Evolutionary conservation across 2,113 vertebrate genomes (phyloP), one percentile per base, ranked within the genome.

Genomic region (Nicator chloris): DNA sequence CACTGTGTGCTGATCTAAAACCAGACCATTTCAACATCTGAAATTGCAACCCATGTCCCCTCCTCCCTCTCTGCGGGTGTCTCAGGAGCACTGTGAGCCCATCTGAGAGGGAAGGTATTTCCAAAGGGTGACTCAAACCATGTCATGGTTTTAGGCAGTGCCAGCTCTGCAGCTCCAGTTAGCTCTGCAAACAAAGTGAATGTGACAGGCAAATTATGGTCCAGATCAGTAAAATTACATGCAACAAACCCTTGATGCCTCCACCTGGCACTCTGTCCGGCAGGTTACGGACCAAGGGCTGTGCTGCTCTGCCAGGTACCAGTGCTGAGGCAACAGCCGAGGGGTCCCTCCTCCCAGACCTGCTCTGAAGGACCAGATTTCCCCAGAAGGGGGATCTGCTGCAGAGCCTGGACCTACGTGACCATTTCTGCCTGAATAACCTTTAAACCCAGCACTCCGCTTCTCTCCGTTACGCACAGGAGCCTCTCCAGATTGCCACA

Each of bases 351-450:
- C 60, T 68, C 85, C 66, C 66, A 39, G 37, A 49, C 22, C 35
- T 40, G 23, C 76, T 94, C 44, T 13, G 53, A 92, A 83, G 80
- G 68, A 92, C 76, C 6, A 2, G 4, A 68, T 84, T 90, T 81
- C 69, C 95, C 93, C 1, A 0, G 71, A 92, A 92, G 90, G 93
- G 50, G 19, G n/a, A 94, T 65, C 31, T 3, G 11, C 68, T 64
- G 72, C 4, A 11, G 23, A 83, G 76, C 64, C 60, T 72, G 80
- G 39, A 53, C 79, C 77, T 82, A 63, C 1, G 0, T 30, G 85
- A 88, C 68, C 51, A 71, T 57, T 96, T 96, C 94, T 88, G 92
- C 69, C 37, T 92, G 90, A 94, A 70, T 92, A 86, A 95, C 80
- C 93, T 88, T 95, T 88, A 83, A 86, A 90, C 35, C 14, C 65